phyloP scores from a whole-genome alignment of 2,113 vertebrate species.

The Lagenorhynchus albirostris region DNA sequence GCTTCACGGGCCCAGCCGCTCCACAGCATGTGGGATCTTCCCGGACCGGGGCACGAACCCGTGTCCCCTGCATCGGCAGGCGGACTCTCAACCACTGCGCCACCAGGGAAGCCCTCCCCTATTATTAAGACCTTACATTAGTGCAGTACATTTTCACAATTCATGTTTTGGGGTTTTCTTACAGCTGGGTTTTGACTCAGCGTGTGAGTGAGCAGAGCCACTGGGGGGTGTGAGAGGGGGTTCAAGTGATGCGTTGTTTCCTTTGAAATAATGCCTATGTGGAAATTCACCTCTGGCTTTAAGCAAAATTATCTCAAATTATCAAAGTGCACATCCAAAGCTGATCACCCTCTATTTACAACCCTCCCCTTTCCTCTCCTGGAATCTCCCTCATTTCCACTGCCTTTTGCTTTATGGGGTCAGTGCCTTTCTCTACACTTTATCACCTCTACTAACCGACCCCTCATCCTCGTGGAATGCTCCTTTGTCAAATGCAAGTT shows the following conservation, averaged over 20 bases:
- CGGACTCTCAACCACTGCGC: no score
- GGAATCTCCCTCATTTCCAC: background rate
- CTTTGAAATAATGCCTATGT: background rate
- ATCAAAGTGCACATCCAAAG: no score
- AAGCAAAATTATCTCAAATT: rapidly evolving
- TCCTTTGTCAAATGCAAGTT: rapidly evolving
- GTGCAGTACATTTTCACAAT: rapidly evolving
- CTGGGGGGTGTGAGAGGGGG: rapidly evolving
- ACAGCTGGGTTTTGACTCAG: background rate
- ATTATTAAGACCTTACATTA: rapidly evolving
- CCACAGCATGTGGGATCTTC: no score
- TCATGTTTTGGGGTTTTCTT: background rate
- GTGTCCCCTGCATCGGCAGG: no score
- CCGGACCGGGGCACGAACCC: no score
- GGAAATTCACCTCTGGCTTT: background rate
- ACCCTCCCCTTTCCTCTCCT: background rate
- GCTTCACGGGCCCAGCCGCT: no score
- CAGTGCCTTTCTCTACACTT: no score
- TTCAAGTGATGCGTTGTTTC: rapidly evolving
- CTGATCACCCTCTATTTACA: rapidly evolving
- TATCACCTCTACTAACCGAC: rapidly evolving
- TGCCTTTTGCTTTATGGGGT: rapidly evolving
- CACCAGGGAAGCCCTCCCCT: no score
- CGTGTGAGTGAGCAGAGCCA: rapidly evolving
- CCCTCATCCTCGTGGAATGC: background rate